These are phyloP conservation scores for Dryococelus australis DNA, from an alignment of 2,888 invertebrate genomes.

Conservation along the genomic window DNA sequence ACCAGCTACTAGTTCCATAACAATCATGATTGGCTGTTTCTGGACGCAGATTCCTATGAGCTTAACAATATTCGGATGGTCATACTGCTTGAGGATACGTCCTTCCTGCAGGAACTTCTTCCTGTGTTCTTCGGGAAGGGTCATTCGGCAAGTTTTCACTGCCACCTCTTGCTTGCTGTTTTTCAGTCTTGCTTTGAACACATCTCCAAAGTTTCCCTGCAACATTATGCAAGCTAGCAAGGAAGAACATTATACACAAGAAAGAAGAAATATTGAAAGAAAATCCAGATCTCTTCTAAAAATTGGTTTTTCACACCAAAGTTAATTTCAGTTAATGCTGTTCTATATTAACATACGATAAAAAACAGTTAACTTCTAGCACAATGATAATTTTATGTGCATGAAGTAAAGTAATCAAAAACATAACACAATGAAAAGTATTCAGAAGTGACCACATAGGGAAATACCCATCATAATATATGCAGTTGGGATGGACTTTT, in stretches of 20 bases:
- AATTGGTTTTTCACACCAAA: too few species aligned
- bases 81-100: conserved; percentile 93
- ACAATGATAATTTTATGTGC: too few species aligned
- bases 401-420: too few species aligned
- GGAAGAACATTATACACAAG: neutral
- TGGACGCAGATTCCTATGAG: conserved; percentile 97
- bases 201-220: conserved; percentile 97
- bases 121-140: conserved; percentile 91
- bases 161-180: conserved; percentile 88
- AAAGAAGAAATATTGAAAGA: too few species aligned
- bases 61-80: conserved; percentile 95
- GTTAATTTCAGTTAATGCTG: too few species aligned
- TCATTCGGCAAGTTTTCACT: conserved; percentile 94
- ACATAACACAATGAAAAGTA: too few species aligned
- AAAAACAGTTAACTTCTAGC: too few species aligned
- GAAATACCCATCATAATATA: too few species aligned
- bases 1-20: conserved; percentile 96
- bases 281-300: too few species aligned
- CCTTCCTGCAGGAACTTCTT: conserved; percentile 95
- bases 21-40: conserved; percentile 98
- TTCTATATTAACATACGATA: too few species aligned
- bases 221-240: conserved; percentile 36
- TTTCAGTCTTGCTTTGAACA: conserved; percentile 88
- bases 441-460: too few species aligned
- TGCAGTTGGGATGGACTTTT: too few species aligned